Base-by-base conservation (phyloP, 2,888 invertebrate genomes). In the Monochamus alternatus region DNA sequence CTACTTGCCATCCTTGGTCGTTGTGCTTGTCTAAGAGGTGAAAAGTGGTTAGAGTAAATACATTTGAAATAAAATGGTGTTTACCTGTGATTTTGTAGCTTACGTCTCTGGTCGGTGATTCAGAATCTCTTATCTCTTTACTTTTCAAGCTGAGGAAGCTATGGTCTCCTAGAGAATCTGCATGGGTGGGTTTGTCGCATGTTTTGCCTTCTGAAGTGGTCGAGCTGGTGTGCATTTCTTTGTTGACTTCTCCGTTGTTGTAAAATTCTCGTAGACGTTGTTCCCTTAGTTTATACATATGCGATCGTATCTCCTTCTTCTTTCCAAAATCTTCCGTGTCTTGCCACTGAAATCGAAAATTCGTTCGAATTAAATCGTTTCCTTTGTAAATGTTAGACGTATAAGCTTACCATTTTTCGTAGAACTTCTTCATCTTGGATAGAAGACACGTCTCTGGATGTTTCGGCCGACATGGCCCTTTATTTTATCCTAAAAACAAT, bases 241-340 rank as follows among this genome's bases (percentile, higher is more conserved):
- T 82, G 63, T 82, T 86, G 58, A 82, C 78, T 69, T 86, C 86
- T 43, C 81, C 78, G 44, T 82, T 82, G 75, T 82, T 92, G 90
- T 95, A 95, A 81, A 95, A 93, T 88, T 93, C 93, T 86, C 93
- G 92, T 85, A 96, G 90, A 77, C 95, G 92, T 86, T 94, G 93
- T 88, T 97, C 96, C 63, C 96, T 92, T 87, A 97, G 90, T 83
- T 94, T 94, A 88, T 95, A 96, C 93, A 96, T 95, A 89, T 96
- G 93, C 63, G 95, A 92, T 77, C 97, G 93, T 84, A 97, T 96
- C 89, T 96, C 95, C 88, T 96, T 96, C 89, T 96, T 95, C 80
- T 93, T 93, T 72, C 94, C 94, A 88, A 95, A 95, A 89, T 97
- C 96, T 86, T 96, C 95, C 64, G 96, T 94, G 87, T 95, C 94